Evolutionary conservation across 1,140 invertebrate genomes (phyloP).

Genomic region (Sarcophaga bullata): DNA sequence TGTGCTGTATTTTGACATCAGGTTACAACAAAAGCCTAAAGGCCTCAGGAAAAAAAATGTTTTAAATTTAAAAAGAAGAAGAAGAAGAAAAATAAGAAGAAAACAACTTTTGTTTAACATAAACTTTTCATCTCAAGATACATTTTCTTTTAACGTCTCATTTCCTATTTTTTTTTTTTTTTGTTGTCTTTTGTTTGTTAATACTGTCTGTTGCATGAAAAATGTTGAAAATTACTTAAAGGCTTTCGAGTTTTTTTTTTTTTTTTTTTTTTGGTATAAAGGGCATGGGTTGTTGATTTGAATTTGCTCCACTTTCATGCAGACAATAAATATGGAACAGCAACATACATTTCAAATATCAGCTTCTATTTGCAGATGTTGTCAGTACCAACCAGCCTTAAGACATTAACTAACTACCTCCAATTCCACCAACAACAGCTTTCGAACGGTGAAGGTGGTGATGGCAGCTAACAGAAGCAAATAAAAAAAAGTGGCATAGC

Average conservation of each 20-base stretch:
- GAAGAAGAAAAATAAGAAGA: background rate
- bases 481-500: too few relatives aligned
- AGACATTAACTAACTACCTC: background rate
- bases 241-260: background rate
- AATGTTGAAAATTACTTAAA: slow-evolving; percentile 17
- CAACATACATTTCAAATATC: background rate
- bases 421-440: too few relatives aligned
- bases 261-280: background rate
- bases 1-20: background rate
- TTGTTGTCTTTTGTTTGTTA: background rate
- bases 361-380: background rate
- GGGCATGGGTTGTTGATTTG: background rate
- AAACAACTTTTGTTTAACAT: too few relatives aligned
- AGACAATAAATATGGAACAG: too few relatives aligned
- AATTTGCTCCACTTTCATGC: background rate
- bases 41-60: background rate
- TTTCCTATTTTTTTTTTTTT: background rate
- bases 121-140: background rate
- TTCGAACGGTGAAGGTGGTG: too few relatives aligned
- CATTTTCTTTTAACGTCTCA: background rate
- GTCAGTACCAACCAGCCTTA: background rate
- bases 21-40: background rate
- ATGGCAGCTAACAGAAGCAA: too few relatives aligned
- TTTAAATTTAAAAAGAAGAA: background rate
- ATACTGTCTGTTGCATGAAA: background rate